phyloP scores from a whole-genome alignment of 2,113 vertebrate genomes.

The Charadrius vociferus region DNA sequence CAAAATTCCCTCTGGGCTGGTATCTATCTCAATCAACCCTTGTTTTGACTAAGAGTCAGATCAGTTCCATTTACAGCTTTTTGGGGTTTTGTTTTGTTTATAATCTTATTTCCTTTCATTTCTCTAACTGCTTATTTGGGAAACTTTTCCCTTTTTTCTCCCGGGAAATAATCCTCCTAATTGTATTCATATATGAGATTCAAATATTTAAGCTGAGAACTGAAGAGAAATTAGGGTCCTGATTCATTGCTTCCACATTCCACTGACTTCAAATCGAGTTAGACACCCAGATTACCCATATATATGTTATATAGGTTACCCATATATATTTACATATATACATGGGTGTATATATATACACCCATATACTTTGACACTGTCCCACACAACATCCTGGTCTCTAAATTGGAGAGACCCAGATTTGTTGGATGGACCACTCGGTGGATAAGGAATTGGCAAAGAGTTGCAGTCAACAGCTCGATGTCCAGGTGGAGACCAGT shows the following conservation, averaged over 20 bases:
- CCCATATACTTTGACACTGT: too few species aligned
- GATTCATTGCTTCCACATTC: not conserved
- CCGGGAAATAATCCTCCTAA: not conserved
- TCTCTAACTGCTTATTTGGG: not conserved
- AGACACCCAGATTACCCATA: not conserved
- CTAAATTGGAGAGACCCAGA: too few species aligned
- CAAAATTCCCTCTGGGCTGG: not conserved
- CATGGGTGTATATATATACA: too few species aligned
- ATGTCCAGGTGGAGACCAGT: too few species aligned
- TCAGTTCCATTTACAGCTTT: not conserved
- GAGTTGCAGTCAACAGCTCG: too few species aligned
- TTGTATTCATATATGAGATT: not conserved
- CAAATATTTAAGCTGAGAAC: not conserved
- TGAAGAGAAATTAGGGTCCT: not conserved
- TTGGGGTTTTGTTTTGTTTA: not conserved
- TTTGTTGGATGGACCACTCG: too few species aligned
- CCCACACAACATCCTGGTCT: too few species aligned
- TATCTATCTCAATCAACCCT: not conserved
- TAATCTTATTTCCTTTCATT: not conserved
- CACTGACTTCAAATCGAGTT: not conserved
- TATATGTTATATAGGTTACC: too few species aligned
- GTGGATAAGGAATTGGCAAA: too few species aligned
- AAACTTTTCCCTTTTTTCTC: not conserved
- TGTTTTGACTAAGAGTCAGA: not conserved
- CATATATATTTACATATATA: too few species aligned